Percentiles rank a stretch among this genome's conserved stretches.
These are phyloP conservation scores for Morelia viridis DNA, from an alignment of 2,797 vertebrate species.

Conservation along the genomic window DNA sequence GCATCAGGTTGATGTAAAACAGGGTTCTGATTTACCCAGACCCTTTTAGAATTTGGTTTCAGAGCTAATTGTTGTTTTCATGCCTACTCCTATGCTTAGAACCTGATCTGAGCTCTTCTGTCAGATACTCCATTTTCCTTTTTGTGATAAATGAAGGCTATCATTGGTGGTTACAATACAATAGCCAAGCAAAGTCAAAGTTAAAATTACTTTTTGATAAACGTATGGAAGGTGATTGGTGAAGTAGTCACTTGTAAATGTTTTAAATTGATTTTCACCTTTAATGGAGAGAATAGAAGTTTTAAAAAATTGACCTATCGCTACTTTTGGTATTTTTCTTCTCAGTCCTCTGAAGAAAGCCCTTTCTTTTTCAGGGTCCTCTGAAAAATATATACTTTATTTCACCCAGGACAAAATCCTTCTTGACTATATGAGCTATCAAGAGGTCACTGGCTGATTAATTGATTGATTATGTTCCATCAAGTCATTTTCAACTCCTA, in stretches of 20 bases:
- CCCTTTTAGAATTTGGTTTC: background rate
- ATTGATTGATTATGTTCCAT: background rate
- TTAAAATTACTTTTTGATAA: background rate
- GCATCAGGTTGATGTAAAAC: background rate
- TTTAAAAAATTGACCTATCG: background rate
- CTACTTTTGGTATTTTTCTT: background rate
- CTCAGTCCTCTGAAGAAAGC: background rate
- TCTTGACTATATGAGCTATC: background rate
- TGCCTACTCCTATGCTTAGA: background rate
- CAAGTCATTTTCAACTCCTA: background rate
- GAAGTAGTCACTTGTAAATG: background rate
- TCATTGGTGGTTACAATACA: background rate
- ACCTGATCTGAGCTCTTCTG: background rate
- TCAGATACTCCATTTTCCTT: background rate
- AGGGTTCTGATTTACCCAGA: background rate
- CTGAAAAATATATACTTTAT: background rate
- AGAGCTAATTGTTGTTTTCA: background rate
- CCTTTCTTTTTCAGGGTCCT: background rate
- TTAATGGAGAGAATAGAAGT: background rate
- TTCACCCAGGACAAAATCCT: conserved; percentile 11
- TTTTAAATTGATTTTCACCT: background rate
- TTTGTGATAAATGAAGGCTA: background rate
- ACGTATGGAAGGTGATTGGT: background rate
- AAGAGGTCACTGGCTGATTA: background rate
- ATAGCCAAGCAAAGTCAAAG: background rate